phyloP scores from a whole-genome alignment of 2,888 invertebrate species.

The Leptogaster cylindrica region DNA sequence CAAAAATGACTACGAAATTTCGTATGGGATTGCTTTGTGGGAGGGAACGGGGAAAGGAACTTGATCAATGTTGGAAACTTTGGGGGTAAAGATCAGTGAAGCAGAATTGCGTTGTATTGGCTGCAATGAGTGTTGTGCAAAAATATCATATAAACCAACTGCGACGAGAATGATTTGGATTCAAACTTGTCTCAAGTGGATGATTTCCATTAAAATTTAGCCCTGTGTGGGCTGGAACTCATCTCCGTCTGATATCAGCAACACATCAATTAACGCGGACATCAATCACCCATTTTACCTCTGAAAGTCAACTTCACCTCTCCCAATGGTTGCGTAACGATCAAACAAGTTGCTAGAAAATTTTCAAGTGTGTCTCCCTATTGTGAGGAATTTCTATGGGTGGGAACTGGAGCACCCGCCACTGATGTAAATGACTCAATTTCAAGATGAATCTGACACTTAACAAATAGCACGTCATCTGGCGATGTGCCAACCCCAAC shows the following conservation, averaged over 20 bases:
- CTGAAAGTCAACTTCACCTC: conserved; percentile 1
- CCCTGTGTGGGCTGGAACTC: no score
- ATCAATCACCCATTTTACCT: conserved; percentile 22
- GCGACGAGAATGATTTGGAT: conserved; percentile 5
- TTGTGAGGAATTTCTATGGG: conserved; percentile 44
- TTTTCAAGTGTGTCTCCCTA: conserved; percentile 47
- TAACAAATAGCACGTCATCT: conserved; percentile 23
- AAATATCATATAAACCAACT: neutral
- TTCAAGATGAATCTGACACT: conserved; percentile 37
- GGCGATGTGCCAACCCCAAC: neutral
- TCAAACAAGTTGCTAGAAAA: conserved; percentile 1
- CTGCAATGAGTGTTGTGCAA: conserved; percentile 13
- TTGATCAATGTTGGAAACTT: conserved; percentile 25
- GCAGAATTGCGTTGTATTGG: conserved; percentile 21
- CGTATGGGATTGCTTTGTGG: conserved; percentile 30
- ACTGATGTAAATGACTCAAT: conserved; percentile 34
- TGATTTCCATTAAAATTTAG: no score
- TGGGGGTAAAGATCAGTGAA: conserved; percentile 26
- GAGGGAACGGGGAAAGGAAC: no score
- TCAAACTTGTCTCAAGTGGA: neutral
- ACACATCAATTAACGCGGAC: conserved; percentile 22
- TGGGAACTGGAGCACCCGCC: conserved; percentile 45
- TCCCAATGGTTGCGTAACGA: conserved; percentile 7
- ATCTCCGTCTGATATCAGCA: no score
- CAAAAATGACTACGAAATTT: conserved; percentile 35